Base-by-base conservation (phyloP, 2,888 invertebrate genomes). In the Scaptomyza flava region DNA sequence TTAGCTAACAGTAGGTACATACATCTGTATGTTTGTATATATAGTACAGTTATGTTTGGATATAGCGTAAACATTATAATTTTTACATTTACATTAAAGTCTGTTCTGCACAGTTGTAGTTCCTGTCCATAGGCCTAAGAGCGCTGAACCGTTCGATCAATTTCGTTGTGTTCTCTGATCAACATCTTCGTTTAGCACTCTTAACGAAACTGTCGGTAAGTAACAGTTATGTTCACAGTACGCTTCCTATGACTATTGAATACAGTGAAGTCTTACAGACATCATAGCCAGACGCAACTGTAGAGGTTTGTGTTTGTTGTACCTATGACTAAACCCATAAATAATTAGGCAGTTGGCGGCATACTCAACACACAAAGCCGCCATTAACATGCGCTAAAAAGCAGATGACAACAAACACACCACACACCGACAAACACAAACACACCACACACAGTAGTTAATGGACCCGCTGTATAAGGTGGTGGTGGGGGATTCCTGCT, bases 311-410 rank as follows among this genome's bases (percentile, higher is more conserved):
- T 34, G 45, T 30, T 17, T 14, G 30, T n/a, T 30, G 50, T 34
- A 34, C 31, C 56, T 41, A 36, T 67, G 68, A 52, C 68, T 38
- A 42, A 58, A 68, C 59, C 80, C 62, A 82, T 81, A 81, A 81
- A 81, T 81, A 81, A 86, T 81, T 81, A 80, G 83, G 68, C 64
- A 66, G 64, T 79, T 66, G 66, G 60, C 51, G 83, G 67, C 74
- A 60, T 64, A 73, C 73, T 71, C 82, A 71, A 66, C 69, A 58
- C 51, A 36, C n/a, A 36, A 2, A 41, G 41, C 41, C 41, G 67
- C 47, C 77, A 86, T 81, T 81, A 80, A 73, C 84, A 86, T 86
- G 81, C 74, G 66, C 73, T 71, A 53, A 71, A 78, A 77, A 76
- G 71, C 54, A 53, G 52, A 9, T 33, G 14, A 36, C 50, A 51